A percentile compares a stretch with the other conserved stretches of the same genome.
These are phyloP conservation scores for Flexamia atlantica DNA, from an alignment of 2,888 invertebrate species.

Conservation along the genomic window DNA sequence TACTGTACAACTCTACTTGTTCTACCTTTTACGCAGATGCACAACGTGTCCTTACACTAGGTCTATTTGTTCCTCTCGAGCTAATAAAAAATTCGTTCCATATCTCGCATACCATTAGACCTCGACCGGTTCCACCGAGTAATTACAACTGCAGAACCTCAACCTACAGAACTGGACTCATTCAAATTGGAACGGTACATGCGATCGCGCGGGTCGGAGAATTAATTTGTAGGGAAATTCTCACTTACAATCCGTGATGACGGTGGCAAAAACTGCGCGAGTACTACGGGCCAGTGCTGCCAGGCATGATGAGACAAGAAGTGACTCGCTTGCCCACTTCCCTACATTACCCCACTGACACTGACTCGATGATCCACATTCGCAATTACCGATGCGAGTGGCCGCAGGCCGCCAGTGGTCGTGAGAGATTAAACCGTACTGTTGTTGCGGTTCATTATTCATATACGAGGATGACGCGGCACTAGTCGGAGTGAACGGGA, in stretches of 20 bases:
- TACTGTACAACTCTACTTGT: too few relatives aligned
- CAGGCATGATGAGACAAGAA: background rate
- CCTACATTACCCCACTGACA: slow-evolving; percentile 18
- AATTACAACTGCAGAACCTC: background rate
- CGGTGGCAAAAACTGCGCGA: background rate
- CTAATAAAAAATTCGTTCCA: slow-evolving; percentile 1
- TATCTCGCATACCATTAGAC: background rate
- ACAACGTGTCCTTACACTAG: background rate
- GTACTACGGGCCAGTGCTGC: background rate
- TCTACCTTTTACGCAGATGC: too few relatives aligned
- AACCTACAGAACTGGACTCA: background rate
- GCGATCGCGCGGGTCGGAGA: background rate
- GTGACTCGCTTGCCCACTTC: slow-evolving; percentile 25
- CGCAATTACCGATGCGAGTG: background rate
- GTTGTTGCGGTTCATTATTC: background rate
- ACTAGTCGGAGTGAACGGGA: too few relatives aligned
- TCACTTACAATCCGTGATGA: slow-evolving; percentile 21
- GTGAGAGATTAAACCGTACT: background rate
- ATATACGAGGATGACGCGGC: too few relatives aligned
- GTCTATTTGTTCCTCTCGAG: too few relatives aligned
- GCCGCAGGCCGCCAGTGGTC: background rate
- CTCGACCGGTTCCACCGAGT: background rate
- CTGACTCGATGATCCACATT: slow-evolving; percentile 36
- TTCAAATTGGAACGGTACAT: too few relatives aligned
- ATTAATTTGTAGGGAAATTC: slow-evolving; percentile 6